Conservation (phyloP, 2,113 vertebrate genomes). For the Centropus bengalensis region DNA sequence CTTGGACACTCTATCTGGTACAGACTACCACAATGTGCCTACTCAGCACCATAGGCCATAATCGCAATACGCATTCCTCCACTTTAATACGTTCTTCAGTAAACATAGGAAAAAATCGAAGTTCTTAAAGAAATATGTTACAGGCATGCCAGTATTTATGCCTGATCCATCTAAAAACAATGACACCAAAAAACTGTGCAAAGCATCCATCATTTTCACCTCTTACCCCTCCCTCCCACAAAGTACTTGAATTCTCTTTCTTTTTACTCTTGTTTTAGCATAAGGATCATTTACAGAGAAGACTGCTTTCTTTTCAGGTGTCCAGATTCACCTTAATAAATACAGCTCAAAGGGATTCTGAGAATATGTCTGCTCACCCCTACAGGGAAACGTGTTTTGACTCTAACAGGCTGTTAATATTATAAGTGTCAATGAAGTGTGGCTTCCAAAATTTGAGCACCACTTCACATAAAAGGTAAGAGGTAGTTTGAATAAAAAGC, state of each 20-base stretch:
- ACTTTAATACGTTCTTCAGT: neutral
- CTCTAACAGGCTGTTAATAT: neutral
- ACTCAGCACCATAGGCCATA: neutral
- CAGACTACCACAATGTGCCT: neutral
- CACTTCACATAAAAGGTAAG: neutral
- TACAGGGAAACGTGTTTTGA: neutral
- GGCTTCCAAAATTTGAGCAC: neutral
- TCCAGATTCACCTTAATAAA: neutral
- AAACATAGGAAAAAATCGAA: neutral
- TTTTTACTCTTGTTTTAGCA: neutral
- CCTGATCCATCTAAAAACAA: neutral
- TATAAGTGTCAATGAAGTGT: neutral
- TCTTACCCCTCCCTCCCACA: neutral
- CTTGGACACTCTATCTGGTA: neutral
- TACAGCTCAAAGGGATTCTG: neutral
- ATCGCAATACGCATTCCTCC: neutral
- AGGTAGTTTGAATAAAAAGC: neutral
- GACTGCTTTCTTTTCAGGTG: neutral
- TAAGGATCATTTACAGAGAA: neutral
- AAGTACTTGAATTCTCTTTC: neutral
- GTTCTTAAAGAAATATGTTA: neutral
- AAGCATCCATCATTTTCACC: neutral
- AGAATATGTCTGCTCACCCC: neutral
- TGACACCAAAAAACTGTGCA: neutral
- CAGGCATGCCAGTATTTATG: neutral